Evolutionary conservation across 2,888 invertebrate species (phyloP), one percentile per base, ranked within the genome.

Genomic region (Synergus gifuensis): DNA sequence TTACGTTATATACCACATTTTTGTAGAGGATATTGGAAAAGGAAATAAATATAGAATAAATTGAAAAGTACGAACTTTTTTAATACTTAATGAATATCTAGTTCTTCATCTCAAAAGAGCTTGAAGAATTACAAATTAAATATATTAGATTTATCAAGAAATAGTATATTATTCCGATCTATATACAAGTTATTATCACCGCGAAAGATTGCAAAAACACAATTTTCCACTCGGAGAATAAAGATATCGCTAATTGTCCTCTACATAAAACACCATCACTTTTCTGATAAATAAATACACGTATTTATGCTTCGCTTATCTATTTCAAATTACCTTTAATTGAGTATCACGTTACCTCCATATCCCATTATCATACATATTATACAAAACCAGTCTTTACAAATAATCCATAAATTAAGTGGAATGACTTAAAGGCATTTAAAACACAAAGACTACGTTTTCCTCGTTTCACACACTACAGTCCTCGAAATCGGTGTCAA

Each of bases 401-500:
- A 14, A 11, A 49, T 36, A 36, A 36, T 36, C 36, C 14, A 67
- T 18, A 49, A 62, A 14, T 62, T 28, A 4, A 18, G 18, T 58
- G 9, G 18, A 58, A n/a, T 54, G 8, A 49, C 16, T 63, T 40
- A n/a, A 64, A 16, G 4, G 18, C 4, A 60, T 18, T 42, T 67
- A 18, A 18, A 67, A 22, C 5, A 2, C 12, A 12, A 42, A 22
- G 18, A 42, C 18, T 18, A 42, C 42, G 42, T 66, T 64, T 64
- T 64, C n/a, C 64, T 16, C 5, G 40, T 36, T 49, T 49, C 49
- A 28, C 49, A 69, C 2, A 62, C 64, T 8, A 46, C 64, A 14
- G 42, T 77, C 28, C 62, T 85, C 7, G 85, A 83, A 12, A 86
- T 84, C 0, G 89, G 87, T 4, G 89, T 87, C 12, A 86, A 73